Conservation (phyloP, 2,113 vertebrate genomes). For the Mirounga angustirostris region DNA sequence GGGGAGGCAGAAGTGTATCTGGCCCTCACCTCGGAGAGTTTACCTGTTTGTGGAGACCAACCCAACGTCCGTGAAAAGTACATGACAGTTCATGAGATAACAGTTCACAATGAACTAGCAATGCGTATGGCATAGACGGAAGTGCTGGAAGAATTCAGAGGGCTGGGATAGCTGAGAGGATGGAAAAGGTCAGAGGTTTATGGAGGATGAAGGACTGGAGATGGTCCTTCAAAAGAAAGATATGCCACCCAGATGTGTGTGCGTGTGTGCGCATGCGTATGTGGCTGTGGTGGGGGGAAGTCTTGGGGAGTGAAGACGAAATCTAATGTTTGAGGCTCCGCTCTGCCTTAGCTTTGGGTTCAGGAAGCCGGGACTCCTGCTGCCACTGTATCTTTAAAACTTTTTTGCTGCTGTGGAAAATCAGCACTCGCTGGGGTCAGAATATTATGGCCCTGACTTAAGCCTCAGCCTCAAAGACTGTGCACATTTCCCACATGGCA, state of each 20-base stretch:
- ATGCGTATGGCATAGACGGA: background rate
- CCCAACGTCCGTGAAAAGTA: fast-evolving
- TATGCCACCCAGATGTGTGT: background rate
- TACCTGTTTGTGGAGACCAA: background rate
- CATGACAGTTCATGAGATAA: background rate
- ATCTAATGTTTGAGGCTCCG: background rate
- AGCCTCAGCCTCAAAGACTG: background rate
- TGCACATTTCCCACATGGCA: conserved; percentile 7
- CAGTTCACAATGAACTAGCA: background rate
- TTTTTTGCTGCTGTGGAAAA: conserved; percentile 62
- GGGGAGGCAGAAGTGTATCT: background rate
- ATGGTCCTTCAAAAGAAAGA: background rate
- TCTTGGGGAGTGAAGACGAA: background rate
- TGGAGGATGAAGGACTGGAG: background rate
- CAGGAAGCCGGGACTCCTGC: background rate
- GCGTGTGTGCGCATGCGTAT: fast-evolving
- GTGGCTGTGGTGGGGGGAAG: no score
- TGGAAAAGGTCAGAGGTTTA: background rate
- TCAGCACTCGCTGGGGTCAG: background rate
- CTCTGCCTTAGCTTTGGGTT: background rate
- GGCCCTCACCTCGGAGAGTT: background rate
- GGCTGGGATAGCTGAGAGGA: background rate
- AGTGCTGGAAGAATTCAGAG: background rate
- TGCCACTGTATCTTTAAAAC: background rate
- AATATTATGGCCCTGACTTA: background rate